phyloP scores from a whole-genome alignment of 2,888 invertebrate species.

The Pecten maximus region DNA sequence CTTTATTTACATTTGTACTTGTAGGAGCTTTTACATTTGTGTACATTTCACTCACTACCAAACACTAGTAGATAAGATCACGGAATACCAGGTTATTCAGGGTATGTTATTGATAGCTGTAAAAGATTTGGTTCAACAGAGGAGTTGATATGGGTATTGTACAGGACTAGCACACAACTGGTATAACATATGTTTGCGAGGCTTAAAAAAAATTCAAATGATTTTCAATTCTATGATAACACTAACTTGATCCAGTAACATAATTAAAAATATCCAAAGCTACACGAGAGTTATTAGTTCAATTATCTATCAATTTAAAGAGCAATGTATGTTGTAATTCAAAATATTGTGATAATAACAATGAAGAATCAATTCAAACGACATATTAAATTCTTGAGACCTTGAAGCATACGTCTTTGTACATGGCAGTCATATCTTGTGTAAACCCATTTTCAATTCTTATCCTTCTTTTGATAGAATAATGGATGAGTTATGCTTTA shows the following conservation, averaged over 20 bases:
- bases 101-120: not conserved
- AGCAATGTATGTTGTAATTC: not conserved
- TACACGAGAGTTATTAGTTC: not conserved
- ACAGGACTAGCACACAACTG: too few relatives aligned
- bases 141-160: too few relatives aligned
- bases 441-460: too few relatives aligned
- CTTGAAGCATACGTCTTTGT: not conserved
- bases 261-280: not conserved
- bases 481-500: too few relatives aligned
- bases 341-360: not conserved
- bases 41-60: not conserved
- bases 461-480: too few relatives aligned
- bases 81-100: not conserved
- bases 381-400: not conserved
- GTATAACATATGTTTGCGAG: not conserved
- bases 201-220: not conserved
- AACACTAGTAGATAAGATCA: not conserved
- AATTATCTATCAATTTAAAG: not conserved
- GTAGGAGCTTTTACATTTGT: not conserved
- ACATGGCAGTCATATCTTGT: too few relatives aligned
- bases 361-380: not conserved
- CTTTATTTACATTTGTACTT: constrained; percentile 19
- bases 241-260: not conserved
- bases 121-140: not conserved
- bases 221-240: not conserved